Evolutionary conservation across 2,113 vertebrate genomes (phyloP).

Genomic region (Eublepharis macularius): DNA sequence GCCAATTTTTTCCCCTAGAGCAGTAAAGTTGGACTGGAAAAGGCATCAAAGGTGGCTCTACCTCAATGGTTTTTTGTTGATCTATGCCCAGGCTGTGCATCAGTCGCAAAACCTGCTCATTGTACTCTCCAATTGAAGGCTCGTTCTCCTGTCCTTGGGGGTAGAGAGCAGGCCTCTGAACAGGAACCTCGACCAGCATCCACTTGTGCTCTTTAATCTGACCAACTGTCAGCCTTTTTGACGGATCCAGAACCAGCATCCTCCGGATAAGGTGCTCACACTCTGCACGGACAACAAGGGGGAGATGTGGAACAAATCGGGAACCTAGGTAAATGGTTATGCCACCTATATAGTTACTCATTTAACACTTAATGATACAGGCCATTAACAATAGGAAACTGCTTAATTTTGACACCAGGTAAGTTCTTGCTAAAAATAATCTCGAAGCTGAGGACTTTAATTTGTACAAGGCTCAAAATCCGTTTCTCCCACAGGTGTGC

Average conservation of each 20-base stretch:
- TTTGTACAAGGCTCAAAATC: constrained; percentile 1
- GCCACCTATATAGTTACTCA: background rate
- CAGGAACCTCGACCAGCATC: constrained; percentile 92
- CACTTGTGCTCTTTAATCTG: constrained; percentile 99
- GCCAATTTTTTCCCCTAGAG: background rate
- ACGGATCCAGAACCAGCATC: constrained; percentile 96
- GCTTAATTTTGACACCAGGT: constrained; percentile 3
- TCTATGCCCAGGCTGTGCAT: constrained; percentile 99
- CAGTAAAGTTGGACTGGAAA: background rate
- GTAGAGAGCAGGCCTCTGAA: constrained; percentile 88
- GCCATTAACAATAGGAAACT: background rate
- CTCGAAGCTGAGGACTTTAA: constrained; percentile 1
- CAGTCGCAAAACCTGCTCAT: constrained; percentile 93
- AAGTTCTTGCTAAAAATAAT: constrained; percentile 1
- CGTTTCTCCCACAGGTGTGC: background rate
- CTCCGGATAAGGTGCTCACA: constrained; percentile 97
- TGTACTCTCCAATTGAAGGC: constrained; percentile 85
- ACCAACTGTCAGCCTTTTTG: constrained; percentile 89
- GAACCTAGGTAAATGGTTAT: background rate
- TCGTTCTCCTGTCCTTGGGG: constrained; percentile 83
- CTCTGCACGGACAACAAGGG: constrained; percentile 72
- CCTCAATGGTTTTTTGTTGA: constrained; percentile 97
- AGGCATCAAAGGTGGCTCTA: constrained; percentile 54
- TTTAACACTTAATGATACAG: background rate
- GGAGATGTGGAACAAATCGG: background rate